Evolutionary conservation across 1,140 invertebrate species (phyloP).

Genomic region (Batillaria attramentaria): DNA sequence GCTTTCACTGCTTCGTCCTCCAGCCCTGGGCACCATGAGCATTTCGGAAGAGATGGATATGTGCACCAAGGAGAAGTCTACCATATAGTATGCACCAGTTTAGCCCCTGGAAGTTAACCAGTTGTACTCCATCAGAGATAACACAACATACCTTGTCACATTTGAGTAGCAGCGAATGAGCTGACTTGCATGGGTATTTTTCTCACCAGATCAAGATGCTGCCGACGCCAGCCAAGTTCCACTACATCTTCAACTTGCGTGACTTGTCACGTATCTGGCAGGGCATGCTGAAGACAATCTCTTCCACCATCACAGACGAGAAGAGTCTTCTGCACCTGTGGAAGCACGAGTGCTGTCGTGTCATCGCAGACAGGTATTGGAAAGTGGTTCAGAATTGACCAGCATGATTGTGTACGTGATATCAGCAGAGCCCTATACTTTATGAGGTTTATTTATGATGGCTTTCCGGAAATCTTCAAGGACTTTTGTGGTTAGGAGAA

Average conservation of each 20-base stretch:
- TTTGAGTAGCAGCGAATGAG: too few relatives aligned
- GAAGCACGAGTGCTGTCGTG: slow-evolving; percentile 89
- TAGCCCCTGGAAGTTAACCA: too few relatives aligned
- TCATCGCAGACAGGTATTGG: slow-evolving; percentile 87
- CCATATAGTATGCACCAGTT: too few relatives aligned
- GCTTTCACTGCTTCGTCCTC: too few relatives aligned
- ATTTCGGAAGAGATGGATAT: too few relatives aligned
- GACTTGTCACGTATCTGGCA: slow-evolving; percentile 97
- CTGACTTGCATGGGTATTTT: too few relatives aligned
- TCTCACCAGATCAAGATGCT: slow-evolving; percentile 77
- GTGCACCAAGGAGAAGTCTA: too few relatives aligned
- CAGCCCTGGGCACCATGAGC: too few relatives aligned
- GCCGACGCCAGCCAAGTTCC: slow-evolving; percentile 76
- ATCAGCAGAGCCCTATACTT: background rate
- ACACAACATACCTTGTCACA: too few relatives aligned
- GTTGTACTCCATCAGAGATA: too few relatives aligned
- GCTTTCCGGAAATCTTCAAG: background rate
- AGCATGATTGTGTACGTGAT: background rate
- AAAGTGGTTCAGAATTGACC: background rate
- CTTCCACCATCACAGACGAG: slow-evolving; percentile 65
- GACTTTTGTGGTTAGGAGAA: background rate
- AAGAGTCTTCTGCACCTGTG: slow-evolving; percentile 84
- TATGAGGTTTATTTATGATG: background rate
- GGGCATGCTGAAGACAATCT: slow-evolving; percentile 84
- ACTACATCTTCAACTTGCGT: slow-evolving; percentile 95